Percentiles rank a stretch among this genome's conserved stretches.
phyloP scores from a whole-genome alignment of 1,140 invertebrate species.

The Drosophila gunungcola region DNA sequence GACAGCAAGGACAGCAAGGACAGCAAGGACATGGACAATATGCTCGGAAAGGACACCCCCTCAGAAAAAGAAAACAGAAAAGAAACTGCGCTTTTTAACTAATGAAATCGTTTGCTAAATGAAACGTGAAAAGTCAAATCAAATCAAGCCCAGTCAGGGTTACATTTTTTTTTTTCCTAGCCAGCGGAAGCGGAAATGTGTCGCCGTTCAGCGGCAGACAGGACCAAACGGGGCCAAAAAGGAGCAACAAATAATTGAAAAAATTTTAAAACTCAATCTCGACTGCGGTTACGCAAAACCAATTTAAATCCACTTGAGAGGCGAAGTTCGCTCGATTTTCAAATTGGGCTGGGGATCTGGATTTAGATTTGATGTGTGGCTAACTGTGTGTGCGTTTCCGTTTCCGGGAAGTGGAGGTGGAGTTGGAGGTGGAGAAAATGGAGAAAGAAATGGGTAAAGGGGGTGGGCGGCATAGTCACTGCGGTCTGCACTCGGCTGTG shows the following conservation, averaged over 20 bases:
- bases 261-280: constrained; percentile 66
- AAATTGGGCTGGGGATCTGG: constrained; percentile 3
- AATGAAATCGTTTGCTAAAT: constrained; percentile 85
- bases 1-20: constrained; percentile 27
- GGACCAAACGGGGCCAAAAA: constrained; percentile 11
- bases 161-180: constrained; percentile 29
- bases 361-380: constrained; percentile 53
- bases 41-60: constrained; percentile 31
- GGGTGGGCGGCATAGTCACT: constrained; percentile 14
- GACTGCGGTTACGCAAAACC: constrained; percentile 56
- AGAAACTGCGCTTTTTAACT: constrained; percentile 70
- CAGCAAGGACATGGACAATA: constrained; percentile 54
- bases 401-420: constrained; percentile 42
- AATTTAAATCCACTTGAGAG: constrained; percentile 76
- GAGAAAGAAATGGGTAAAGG: background rate
- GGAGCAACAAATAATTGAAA: constrained; percentile 36
- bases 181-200: constrained; percentile 78
- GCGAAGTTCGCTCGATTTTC: constrained; percentile 34
- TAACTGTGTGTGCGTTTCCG: constrained; percentile 80
- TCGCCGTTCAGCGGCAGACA: constrained; percentile 67
- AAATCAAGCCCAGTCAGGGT: constrained; percentile 40
- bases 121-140: constrained; percentile 79
- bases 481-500: constrained; percentile 52
- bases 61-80: background rate
- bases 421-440: background rate